phyloP scores from a whole-genome alignment of 2,113 vertebrate genomes.

The Scolopax mira region DNA sequence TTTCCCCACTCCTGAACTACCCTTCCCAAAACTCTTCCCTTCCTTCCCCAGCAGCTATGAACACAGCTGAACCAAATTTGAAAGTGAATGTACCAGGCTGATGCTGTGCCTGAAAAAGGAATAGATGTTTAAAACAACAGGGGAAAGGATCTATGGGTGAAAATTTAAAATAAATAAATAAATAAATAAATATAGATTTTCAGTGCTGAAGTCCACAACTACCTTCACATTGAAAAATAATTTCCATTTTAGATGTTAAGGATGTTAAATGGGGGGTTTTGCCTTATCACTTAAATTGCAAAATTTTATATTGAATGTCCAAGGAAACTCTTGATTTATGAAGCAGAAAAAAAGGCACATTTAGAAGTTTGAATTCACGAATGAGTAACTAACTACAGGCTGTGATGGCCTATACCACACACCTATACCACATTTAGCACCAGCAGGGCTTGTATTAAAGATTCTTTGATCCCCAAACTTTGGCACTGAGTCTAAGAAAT shows the following conservation, averaged over 20 bases:
- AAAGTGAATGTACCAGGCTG: not conserved
- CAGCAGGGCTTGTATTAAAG: not conserved
- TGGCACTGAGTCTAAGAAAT: not conserved
- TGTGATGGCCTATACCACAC: not conserved
- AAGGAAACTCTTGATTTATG: not conserved
- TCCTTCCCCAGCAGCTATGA: not conserved
- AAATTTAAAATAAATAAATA: not conserved
- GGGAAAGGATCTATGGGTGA: not conserved
- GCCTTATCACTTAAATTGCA: not conserved
- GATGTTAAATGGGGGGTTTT: not conserved
- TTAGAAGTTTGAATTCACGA: not conserved
- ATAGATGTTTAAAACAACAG: not conserved
- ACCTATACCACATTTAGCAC: not conserved
- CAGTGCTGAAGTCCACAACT: not conserved
- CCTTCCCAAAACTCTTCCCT: not conserved
- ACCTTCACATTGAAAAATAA: not conserved
- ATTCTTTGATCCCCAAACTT: not conserved
- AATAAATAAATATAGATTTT: not conserved
- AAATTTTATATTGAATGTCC: not conserved
- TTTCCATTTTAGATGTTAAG: not conserved
- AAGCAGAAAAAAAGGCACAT: not conserved
- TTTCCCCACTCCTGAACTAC: not conserved
- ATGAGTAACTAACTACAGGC: not conserved
- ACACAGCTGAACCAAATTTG: not conserved
- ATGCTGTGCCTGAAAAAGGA: not conserved